Evolutionary conservation across 1,140 invertebrate species (phyloP), one percentile per base, ranked within the genome.

Genomic region (Drosophila ogumai): DNA sequence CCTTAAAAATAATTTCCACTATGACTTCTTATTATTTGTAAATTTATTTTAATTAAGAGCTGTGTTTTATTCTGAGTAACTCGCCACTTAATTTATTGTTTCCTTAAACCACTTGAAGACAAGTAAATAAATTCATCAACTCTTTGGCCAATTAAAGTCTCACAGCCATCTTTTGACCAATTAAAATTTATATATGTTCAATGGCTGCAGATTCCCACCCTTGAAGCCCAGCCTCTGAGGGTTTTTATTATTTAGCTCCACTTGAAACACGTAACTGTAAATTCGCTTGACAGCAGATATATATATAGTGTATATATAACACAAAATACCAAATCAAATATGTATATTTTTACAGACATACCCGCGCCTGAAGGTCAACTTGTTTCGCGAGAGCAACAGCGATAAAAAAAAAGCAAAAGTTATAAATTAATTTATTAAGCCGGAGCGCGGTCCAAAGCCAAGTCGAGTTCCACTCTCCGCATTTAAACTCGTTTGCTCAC

Each of bases 391-490:
- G n/a, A 63, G 52, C 49, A 32, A 41, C 12, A 50, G 15, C 22
- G 28, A 32, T n/a, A 50, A 44, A 50, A 55, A 81, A 76, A 72
- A 84, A 77, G 75, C 64, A 77, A 77, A 67, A 81, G 76, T 84
- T 85, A 85, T 76, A 84, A 76, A 85, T 85, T 80, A 82, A 67
- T 73, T 72, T 77, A 85, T 65, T 80, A 80, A 82, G 80, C 81
- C 78, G 68, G 79, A 81, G 72, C 60, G 52, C 40, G 61, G 78
- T 61, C 34, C 40, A 38, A 54, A 52, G 13, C 55, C 63, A 36
- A 44, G 12, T 52, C 50, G 32, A 55, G 57, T 73, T 61, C 54
- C 73, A 65, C 73, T 75, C 58, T 47, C 58, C 49, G 55, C 19
- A 77, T 66, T 69, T 86, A 85, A 85, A 86, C 81, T 63, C 52